Base-by-base conservation (phyloP, 2,888 invertebrate species). In the Drosophila phalerata region DNA sequence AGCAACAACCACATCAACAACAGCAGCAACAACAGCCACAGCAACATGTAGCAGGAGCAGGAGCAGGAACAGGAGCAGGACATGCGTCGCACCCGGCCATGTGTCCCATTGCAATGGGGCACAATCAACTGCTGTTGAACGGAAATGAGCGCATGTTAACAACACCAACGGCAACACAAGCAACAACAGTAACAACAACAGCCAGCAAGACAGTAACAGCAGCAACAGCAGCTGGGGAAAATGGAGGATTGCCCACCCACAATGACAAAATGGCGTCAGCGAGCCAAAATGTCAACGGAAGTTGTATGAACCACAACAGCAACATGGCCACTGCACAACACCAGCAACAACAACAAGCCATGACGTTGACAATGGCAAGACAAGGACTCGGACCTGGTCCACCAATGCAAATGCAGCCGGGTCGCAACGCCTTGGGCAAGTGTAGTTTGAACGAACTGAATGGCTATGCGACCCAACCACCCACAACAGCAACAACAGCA, bases 111-210 rank as follows among this genome's bases (percentile, higher is more conserved):
- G 69, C 86, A 86, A 74, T 78, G 79, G 77, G 84, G 69, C 84
- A 90, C 90, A 83, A 80, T 71, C 81, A 90, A 86, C 84, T 91
- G 88, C 73, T 90, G 87, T 82, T 91, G 82, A 91, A 85, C 91
- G 92, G 92, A 92, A 92, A 90, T 90, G 92, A 91, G 88, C 91
- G 92, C 90, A 92, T 92, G 92, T 92, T 92, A 92, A 92, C 92
- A 92, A 90, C 90, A 75, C 88, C 91, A 85, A 70, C 72, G 65
- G 82, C 90, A 90, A 66, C 87, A 81, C 70, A 85, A 81, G 65
- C 76, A 73, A 75, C 77, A 77, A 63, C 80, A 79, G 58, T 77
- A 84, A 60, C 84, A 74, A 72, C 73, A 55, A 69, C 61, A 64
- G 69, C 77, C 60, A 68, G 40, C 65, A 72, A 66, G 51, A 51